These are phyloP conservation scores for Hemibagrus wyckioides DNA, from an alignment of 2,113 vertebrate species.

Conservation along the genomic window DNA sequence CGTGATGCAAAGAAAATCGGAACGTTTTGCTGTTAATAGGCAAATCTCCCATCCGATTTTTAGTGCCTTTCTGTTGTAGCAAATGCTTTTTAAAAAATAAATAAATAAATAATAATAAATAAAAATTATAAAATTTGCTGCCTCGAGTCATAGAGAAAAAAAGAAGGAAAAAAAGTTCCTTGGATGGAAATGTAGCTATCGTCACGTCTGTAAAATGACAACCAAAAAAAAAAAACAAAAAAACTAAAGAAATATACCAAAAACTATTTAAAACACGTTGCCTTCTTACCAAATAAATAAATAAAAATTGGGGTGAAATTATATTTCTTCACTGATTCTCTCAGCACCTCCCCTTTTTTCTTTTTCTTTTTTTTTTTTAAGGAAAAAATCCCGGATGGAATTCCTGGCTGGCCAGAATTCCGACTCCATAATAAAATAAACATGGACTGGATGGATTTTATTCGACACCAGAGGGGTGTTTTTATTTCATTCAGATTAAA, in stretches of 20 bases:
- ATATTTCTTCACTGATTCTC: not conserved
- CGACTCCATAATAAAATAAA: slow-evolving; percentile 35
- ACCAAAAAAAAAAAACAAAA: not conserved
- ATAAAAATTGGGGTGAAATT: not conserved
- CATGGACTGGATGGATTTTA: slow-evolving; percentile 33
- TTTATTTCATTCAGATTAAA: slow-evolving; percentile 10
- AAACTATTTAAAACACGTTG: not conserved
- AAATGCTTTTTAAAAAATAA: too few relatives aligned
- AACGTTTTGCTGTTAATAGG: not conserved
- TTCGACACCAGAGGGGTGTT: slow-evolving; percentile 34
- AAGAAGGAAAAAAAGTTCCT: too few relatives aligned
- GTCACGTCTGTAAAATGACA: not conserved
- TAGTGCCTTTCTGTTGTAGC: too few relatives aligned
- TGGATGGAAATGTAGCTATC: too few relatives aligned
- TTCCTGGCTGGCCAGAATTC: slow-evolving; percentile 76
- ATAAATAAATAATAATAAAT: too few relatives aligned
- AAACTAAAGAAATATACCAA: not conserved
- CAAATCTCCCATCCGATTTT: too few relatives aligned
- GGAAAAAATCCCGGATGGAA: slow-evolving; percentile 48
- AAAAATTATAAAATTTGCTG: too few relatives aligned
- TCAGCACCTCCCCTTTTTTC: not conserved
- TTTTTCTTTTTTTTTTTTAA: not conserved
- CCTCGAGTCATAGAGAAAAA: too few relatives aligned
- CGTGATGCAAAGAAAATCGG: not conserved
- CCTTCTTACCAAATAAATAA: not conserved